phyloP scores from a whole-genome alignment of 2,797 vertebrate species.

The Artibeus jamaicensis region DNA sequence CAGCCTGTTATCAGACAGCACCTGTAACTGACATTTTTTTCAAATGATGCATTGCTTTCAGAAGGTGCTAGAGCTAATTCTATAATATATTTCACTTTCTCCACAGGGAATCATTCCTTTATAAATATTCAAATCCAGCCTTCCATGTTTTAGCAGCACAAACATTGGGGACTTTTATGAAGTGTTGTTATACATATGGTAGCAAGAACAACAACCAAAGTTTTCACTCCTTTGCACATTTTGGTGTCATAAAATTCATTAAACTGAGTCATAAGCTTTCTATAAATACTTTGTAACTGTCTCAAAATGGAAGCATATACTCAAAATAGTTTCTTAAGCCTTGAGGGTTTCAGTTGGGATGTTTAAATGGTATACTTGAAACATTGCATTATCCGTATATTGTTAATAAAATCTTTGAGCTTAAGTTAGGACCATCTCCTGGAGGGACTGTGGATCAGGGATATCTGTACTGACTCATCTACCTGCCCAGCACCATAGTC shows the following conservation, averaged over 20 bases:
- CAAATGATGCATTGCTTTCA: conserved; percentile 21
- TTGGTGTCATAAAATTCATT: conserved; percentile 56
- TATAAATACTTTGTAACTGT: conserved; percentile 63
- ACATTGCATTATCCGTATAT: neutral
- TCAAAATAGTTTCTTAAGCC: conserved; percentile 53
- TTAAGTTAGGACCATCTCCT: neutral
- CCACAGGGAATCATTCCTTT: conserved; percentile 15
- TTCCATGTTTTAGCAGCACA: conserved; percentile 57
- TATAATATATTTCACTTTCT: neutral
- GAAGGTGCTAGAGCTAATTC: conserved; percentile 37
- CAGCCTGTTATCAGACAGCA: neutral
- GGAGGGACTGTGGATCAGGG: neutral
- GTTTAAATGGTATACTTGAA: conserved; percentile 5
- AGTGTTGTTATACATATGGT: conserved; percentile 59
- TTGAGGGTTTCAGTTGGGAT: conserved; percentile 45
- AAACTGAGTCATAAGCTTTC: conserved; percentile 62
- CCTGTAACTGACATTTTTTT: neutral
- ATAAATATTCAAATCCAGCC: conserved; percentile 31
- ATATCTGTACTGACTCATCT: neutral
- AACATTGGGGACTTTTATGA: conserved; percentile 43
- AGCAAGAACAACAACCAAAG: conserved; percentile 61
- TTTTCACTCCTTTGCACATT: conserved; percentile 61
- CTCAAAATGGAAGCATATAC: conserved; percentile 67
- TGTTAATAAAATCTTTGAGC: conserved; percentile 25
- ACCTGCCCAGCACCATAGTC: neutral